Conservation (phyloP, 2,888 invertebrate species). For the Lepidochrysops patricia region DNA sequence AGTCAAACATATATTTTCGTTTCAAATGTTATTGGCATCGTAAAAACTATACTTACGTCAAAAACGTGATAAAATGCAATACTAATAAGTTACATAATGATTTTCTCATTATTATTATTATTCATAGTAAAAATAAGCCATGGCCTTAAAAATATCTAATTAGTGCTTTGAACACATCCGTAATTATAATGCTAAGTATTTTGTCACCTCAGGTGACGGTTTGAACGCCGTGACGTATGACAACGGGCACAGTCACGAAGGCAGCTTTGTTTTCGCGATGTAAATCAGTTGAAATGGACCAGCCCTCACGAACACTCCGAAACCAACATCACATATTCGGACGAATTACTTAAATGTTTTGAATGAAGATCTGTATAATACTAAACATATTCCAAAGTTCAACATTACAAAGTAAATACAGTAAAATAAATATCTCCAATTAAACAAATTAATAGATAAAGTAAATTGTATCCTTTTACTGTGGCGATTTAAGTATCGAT, state of each 20-base stretch:
- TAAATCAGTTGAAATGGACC: slow-evolving; percentile 38
- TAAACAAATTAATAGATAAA: too few species aligned
- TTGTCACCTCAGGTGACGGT: slow-evolving; percentile 24
- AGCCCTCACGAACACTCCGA: slow-evolving; percentile 24
- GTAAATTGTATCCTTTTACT: too few species aligned
- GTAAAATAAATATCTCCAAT: too few species aligned
- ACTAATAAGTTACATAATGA: too few species aligned
- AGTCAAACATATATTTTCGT: too few species aligned
- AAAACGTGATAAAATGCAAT: too few species aligned
- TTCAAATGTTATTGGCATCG: too few species aligned
- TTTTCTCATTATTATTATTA: background rate
- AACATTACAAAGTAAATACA: too few species aligned
- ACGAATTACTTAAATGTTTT: background rate
- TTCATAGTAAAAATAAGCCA: too few species aligned
- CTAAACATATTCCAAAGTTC: too few species aligned
- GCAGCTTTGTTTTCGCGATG: slow-evolving; percentile 34
- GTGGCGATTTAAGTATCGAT: too few species aligned
- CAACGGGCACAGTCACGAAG: slow-evolving; percentile 38
- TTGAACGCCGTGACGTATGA: slow-evolving; percentile 32
- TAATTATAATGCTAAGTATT: slow-evolving; percentile 30
- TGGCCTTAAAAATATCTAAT: background rate
- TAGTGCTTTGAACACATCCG: slow-evolving; percentile 5
- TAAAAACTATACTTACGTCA: too few species aligned
- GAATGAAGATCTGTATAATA: background rate
- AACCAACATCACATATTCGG: background rate